Evolutionary conservation across 1,140 invertebrate species (phyloP).

Genomic region (Himalopsyche phryganea): DNA sequence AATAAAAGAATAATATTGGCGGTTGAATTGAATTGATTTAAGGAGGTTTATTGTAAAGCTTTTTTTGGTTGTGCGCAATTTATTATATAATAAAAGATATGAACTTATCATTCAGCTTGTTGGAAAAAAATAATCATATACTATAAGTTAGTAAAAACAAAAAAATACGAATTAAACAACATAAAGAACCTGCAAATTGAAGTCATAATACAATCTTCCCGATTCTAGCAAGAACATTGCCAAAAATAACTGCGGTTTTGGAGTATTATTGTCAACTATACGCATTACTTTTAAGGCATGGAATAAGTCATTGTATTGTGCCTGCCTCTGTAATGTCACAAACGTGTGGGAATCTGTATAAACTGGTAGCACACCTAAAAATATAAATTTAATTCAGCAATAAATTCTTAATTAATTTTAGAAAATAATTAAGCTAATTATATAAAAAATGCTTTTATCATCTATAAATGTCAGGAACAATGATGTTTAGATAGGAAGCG

Average conservation of each 20-base stretch:
- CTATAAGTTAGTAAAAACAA: too few relatives aligned
- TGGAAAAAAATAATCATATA: too few relatives aligned
- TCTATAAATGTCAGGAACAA: too few relatives aligned
- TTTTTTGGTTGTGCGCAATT: too few relatives aligned
- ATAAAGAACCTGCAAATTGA: conserved; percentile 35
- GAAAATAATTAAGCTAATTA: background rate
- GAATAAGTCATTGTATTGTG: conserved; percentile 72
- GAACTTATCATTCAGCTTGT: too few relatives aligned
- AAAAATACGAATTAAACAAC: too few relatives aligned
- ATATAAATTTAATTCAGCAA: conserved; percentile 1
- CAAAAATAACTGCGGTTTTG: conserved; percentile 57
- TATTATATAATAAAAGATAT: too few relatives aligned
- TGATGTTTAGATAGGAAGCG: too few relatives aligned
- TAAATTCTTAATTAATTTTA: background rate
- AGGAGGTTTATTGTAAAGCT: too few relatives aligned
- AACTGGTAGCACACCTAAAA: conserved; percentile 66
- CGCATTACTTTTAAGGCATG: conserved; percentile 66
- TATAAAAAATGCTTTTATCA: background rate
- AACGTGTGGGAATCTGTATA: conserved; percentile 71
- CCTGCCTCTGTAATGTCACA: conserved; percentile 65
- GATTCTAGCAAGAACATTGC: conserved; percentile 64
- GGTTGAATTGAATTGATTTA: too few relatives aligned
- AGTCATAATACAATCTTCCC: conserved; percentile 48
- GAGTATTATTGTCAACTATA: conserved; percentile 54
- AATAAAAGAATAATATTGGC: too few relatives aligned